Conservation (phyloP, 2,888 invertebrate species). For the Volucella inflata region DNA sequence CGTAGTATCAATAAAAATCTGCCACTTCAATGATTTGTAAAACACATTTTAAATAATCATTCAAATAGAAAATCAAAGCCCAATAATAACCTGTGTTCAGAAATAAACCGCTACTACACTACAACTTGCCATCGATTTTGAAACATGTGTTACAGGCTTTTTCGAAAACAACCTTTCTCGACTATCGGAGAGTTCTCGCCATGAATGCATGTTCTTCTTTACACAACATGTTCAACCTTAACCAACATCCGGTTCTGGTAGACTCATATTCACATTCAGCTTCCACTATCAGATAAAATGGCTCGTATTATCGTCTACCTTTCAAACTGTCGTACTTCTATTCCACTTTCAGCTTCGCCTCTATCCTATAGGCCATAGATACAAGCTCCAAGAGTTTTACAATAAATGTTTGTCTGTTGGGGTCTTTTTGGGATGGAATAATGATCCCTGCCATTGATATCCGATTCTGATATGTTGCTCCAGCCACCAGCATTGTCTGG, state of each 20-base stretch:
- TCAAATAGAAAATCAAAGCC: no score
- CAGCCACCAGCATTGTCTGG: constrained; percentile 29
- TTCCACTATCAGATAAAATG: constrained; percentile 12
- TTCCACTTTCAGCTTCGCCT: no score
- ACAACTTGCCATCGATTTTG: background rate
- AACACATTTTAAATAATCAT: no score
- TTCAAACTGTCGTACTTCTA: constrained; percentile 5
- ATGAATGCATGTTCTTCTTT: constrained; percentile 43
- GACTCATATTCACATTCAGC: background rate
- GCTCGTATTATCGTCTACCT: constrained; percentile 21
- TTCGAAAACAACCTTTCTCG: background rate
- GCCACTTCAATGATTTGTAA: no score
- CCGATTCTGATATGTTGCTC: constrained; percentile 24
- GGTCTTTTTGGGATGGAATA: background rate
- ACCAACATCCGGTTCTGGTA: background rate
- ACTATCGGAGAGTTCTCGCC: constrained; percentile 23
- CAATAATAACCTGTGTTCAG: no score
- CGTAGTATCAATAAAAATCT: no score
- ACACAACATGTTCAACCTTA: constrained; percentile 52
- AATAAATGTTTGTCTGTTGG: background rate
- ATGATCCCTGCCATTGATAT: constrained; percentile 15
- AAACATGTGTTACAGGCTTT: constrained; percentile 37
- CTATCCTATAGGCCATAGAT: background rate
- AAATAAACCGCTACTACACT: no score
- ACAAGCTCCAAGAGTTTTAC: constrained; percentile 10